These are phyloP conservation scores for Notothenia coriiceps DNA, from an alignment of 2,113 vertebrate species.

Conservation along the genomic window DNA sequence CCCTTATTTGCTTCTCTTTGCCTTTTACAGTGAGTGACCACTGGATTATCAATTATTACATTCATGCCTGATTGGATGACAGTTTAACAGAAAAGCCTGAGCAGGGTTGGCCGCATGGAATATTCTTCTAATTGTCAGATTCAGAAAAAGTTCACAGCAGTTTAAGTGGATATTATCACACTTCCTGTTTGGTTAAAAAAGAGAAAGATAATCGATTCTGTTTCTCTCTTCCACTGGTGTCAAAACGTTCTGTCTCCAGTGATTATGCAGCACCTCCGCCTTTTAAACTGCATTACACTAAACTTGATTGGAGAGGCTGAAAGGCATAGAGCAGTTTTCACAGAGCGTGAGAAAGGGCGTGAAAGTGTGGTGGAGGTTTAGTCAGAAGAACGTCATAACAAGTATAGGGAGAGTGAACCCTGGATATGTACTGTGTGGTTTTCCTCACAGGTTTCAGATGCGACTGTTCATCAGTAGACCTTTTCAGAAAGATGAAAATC, in stretches of 20 bases:
- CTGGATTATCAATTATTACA: slow-evolving; percentile 2
- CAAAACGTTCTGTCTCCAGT: background rate
- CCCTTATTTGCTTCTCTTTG: background rate
- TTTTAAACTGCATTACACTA: too few relatives aligned
- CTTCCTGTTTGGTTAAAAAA: background rate
- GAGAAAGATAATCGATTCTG: background rate
- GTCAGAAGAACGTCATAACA: too few relatives aligned
- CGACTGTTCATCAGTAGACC: slow-evolving; percentile 16
- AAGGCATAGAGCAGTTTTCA: slow-evolving; percentile 20
- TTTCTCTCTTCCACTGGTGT: too few relatives aligned
- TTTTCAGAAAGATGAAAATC: slow-evolving; percentile 33
- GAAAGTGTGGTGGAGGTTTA: too few relatives aligned
- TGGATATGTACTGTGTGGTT: background rate
- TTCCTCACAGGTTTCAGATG: slow-evolving; percentile 30
- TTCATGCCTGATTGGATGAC: background rate
- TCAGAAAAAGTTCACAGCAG: background rate
- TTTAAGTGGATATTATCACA: background rate
- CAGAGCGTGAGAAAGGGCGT: background rate
- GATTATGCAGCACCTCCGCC: background rate
- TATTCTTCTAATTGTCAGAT: background rate
- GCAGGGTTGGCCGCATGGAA: background rate
- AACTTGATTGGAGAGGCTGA: too few relatives aligned
- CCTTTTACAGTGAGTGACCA: slow-evolving; percentile 9
- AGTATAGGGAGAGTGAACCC: too few relatives aligned
- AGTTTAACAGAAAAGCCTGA: slow-evolving; percentile 1